These are phyloP conservation scores for Siphlonurus alternatus DNA, from an alignment of 2,888 invertebrate genomes.

Conservation along the genomic window DNA sequence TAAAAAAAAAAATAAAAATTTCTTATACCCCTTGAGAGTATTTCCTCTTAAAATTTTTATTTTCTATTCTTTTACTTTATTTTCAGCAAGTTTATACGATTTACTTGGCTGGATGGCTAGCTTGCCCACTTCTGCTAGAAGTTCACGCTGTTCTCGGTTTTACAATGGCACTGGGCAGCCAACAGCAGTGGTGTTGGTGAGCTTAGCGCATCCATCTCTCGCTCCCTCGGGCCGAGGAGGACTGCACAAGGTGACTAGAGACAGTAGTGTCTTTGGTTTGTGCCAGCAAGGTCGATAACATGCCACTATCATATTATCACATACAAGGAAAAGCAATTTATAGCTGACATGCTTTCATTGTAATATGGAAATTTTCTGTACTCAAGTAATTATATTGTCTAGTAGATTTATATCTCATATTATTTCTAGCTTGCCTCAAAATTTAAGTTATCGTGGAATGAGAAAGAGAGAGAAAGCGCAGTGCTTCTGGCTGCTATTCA, in stretches of 20 bases:
- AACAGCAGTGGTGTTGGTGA: background rate
- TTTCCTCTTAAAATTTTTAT: background rate
- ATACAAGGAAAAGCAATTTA: too few relatives aligned
- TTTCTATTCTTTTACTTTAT: background rate
- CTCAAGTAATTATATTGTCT: too few relatives aligned
- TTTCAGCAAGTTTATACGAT: background rate
- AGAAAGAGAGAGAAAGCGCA: background rate
- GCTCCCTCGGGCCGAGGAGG: background rate
- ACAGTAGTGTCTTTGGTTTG: too few relatives aligned
- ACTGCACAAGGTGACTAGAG: background rate
- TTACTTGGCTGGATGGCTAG: too few relatives aligned
- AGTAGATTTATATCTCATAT: too few relatives aligned
- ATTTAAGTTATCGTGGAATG: background rate
- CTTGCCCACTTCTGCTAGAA: background rate
- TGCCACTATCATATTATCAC: too few relatives aligned
- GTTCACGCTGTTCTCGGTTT: background rate
- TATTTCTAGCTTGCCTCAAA: background rate
- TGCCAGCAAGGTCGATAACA: too few relatives aligned
- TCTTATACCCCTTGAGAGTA: background rate
- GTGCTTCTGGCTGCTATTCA: background rate
- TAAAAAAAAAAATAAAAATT: too few relatives aligned
- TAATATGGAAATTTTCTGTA: too few relatives aligned
- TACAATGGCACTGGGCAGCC: background rate
- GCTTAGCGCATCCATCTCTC: background rate
- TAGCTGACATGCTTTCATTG: too few relatives aligned